These are phyloP conservation scores for Sinohyriopsis cumingii DNA, from an alignment of 2,888 invertebrate genomes.

Conservation along the genomic window DNA sequence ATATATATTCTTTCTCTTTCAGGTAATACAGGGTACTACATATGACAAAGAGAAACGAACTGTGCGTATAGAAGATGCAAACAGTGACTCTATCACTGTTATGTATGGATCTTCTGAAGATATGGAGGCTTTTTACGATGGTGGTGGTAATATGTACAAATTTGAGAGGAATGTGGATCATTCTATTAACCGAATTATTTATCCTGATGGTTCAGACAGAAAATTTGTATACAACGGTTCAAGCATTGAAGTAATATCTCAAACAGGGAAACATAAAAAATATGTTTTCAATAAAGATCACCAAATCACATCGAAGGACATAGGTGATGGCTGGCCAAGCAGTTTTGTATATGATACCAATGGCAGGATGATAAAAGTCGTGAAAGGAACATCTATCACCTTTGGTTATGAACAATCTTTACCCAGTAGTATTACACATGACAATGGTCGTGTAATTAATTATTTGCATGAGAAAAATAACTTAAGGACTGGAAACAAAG, in stretches of 20 bases:
- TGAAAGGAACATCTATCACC: background rate
- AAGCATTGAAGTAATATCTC: constrained; percentile 6
- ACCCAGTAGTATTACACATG: too few relatives aligned
- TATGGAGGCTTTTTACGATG: constrained; percentile 12
- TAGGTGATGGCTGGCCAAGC: constrained; percentile 1
- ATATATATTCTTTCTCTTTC: background rate
- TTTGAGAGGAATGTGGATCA: constrained; percentile 13
- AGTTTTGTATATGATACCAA: constrained; percentile 9
- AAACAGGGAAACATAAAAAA: constrained; percentile 5
- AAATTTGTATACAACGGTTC: constrained; percentile 6
- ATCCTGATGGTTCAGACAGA: constrained; percentile 17
- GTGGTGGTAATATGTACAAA: constrained; percentile 15
- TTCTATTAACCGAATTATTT: constrained; percentile 6
- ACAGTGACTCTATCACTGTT: constrained; percentile 14
- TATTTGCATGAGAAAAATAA: too few relatives aligned
- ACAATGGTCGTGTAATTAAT: too few relatives aligned
- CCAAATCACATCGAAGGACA: constrained; percentile 9
- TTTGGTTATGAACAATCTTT: too few relatives aligned
- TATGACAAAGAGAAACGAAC: background rate
- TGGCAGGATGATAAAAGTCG: constrained; percentile 4
- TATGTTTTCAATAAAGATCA: constrained; percentile 6
- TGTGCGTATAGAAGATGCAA: constrained; percentile 18
- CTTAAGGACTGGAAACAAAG: too few relatives aligned
- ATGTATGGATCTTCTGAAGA: constrained; percentile 8
- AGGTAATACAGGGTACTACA: constrained; percentile 7